These are phyloP conservation scores for Biston betularia DNA, from an alignment of 2,888 invertebrate genomes.

Conservation along the genomic window DNA sequence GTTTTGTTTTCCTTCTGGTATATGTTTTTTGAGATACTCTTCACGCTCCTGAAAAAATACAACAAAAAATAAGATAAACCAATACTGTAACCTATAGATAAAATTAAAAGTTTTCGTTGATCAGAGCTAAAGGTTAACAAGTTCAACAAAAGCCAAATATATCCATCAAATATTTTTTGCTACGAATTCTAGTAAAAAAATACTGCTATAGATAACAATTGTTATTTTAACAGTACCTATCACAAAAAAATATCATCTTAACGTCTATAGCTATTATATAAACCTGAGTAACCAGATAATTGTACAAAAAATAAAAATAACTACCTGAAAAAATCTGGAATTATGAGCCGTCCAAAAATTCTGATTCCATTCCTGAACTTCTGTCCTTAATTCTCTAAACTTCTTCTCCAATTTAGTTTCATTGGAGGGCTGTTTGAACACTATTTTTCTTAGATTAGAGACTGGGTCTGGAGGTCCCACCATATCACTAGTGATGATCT, in stretches of 20 bases:
- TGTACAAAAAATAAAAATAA: not conserved
- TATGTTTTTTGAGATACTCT: conserved; percentile 81
- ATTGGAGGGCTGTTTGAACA: conserved; percentile 87
- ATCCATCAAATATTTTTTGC: not conserved
- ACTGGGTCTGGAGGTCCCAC: conserved; percentile 93
- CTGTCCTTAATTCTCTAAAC: conserved; percentile 88
- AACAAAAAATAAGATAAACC: conserved; percentile 23
- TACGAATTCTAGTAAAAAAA: not conserved
- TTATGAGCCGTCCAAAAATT: conserved; percentile 94
- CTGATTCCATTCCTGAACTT: conserved; percentile 94
- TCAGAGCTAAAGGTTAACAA: conserved; percentile 11
- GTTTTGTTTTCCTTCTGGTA: conserved; percentile 81
- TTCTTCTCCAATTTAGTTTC: conserved; percentile 89
- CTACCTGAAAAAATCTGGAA: conserved; percentile 88
- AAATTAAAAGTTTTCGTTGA: not conserved
- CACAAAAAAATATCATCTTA: not conserved
- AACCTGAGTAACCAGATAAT: conserved; percentile 17
- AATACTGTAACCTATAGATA: conserved; percentile 21
- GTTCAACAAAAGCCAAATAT: not conserved
- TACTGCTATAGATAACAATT: conserved; percentile 12
- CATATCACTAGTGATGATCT: conserved; percentile 84
- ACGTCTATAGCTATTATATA: conserved; percentile 5
- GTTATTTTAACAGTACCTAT: conserved; percentile 16
- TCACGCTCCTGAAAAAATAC: conserved; percentile 80
- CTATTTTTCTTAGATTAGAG: conserved; percentile 91